Evolutionary conservation across 2,797 vertebrate genomes (phyloP).

Genomic region (Cyclura pinguis): DNA sequence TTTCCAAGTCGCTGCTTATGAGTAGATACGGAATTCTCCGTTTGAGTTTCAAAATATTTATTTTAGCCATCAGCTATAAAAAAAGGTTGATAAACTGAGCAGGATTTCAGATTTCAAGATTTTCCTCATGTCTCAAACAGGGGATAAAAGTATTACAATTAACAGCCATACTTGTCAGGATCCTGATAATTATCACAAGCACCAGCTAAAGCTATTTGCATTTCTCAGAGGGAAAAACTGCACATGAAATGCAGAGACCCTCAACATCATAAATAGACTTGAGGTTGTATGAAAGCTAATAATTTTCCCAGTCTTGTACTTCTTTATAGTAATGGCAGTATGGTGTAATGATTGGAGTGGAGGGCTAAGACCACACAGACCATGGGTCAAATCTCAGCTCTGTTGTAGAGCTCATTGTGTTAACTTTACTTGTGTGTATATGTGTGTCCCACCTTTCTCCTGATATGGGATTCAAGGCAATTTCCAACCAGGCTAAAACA

Average conservation of each 20-base stretch:
- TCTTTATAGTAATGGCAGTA: neutral
- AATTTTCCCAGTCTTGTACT: neutral
- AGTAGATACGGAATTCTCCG: neutral
- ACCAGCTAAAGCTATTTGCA: too few species aligned
- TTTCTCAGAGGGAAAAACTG: neutral
- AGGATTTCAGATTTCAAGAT: neutral
- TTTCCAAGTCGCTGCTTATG: neutral
- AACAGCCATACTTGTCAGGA: neutral
- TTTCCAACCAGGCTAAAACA: too few species aligned
- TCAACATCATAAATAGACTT: neutral
- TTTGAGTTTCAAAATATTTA: neutral
- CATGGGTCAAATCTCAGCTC: neutral
- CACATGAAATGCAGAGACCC: neutral
- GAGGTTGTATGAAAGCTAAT: neutral
- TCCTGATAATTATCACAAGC: neutral
- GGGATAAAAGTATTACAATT: neutral
- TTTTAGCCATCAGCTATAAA: neutral
- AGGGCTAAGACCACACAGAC: neutral
- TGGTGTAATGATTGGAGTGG: neutral
- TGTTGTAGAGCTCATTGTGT: conserved; percentile 19
- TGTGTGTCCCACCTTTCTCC: too few species aligned
- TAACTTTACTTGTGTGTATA: too few species aligned
- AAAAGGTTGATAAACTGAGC: neutral
- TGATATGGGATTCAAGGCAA: too few species aligned
- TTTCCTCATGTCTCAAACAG: too few species aligned